Percentiles rank a stretch among this genome's conserved stretches.
Evolutionary conservation across 2,113 vertebrate species (phyloP).

Genomic region (Lanius ludovicianus): DNA sequence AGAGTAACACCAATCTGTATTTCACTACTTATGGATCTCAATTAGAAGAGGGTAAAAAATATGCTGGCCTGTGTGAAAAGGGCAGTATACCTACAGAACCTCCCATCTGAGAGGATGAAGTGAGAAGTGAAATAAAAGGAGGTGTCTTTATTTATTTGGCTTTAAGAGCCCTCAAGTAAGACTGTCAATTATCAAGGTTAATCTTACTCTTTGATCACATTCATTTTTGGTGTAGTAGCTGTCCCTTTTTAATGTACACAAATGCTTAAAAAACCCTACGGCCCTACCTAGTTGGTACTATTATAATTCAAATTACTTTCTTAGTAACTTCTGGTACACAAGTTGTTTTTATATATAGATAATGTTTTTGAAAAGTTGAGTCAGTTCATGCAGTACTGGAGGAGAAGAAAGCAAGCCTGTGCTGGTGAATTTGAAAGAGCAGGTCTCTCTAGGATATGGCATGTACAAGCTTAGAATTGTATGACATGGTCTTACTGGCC

Average conservation of each 20-base stretch:
- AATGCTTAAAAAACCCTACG: neutral
- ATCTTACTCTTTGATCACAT: neutral
- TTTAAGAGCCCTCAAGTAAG: neutral
- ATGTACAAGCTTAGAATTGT: neutral
- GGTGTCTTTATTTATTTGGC: neutral
- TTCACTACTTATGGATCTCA: neutral
- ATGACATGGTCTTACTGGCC: neutral
- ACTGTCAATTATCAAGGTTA: neutral
- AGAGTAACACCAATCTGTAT: neutral
- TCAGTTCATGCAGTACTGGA: neutral
- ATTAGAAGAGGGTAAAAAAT: neutral
- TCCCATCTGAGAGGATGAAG: neutral
- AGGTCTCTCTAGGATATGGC: neutral
- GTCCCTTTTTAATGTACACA: neutral
- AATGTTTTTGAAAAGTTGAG: neutral
- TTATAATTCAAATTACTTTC: neutral
- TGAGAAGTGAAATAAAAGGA: neutral
- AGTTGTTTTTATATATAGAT: neutral
- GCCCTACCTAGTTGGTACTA: neutral
- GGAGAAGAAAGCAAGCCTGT: neutral
- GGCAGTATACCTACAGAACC: neutral
- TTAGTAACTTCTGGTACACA: neutral
- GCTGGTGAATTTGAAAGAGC: neutral
- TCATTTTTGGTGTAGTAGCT: neutral
- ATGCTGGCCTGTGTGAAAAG: neutral